phyloP scores from a whole-genome alignment of 37 sponge, comb jelly and placozoan genomes.

The Aplysina aerophoba region DNA sequence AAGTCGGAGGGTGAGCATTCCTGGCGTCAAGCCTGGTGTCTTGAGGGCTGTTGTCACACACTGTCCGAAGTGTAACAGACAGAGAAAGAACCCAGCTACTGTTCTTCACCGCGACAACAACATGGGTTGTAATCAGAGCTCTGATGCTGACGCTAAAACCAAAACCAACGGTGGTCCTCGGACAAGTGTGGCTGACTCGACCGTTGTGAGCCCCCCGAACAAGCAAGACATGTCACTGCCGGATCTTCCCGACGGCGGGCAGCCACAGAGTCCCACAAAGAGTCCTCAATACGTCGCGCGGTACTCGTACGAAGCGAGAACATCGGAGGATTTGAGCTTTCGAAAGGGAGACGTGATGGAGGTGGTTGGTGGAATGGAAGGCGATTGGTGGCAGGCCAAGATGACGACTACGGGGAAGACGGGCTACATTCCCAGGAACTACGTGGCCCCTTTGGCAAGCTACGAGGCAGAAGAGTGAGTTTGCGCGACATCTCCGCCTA shows the following conservation, averaged over 20 bases:
- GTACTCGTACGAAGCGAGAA: conserved; percentile 80
- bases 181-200: background rate
- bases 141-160: background rate
- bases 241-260: conserved; percentile 34
- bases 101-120: no score
- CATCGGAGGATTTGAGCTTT: conserved; percentile 85
- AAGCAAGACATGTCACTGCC: conserved; percentile 17
- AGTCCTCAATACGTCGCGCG: conserved; percentile 59
- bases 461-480: conserved; percentile 97
- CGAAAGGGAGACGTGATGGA: conserved; percentile 84
- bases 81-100: no score
- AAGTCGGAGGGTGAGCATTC: no score
- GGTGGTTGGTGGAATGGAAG: conserved; percentile 67
- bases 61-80: no score
- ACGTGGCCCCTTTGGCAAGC: conserved; percentile 76
- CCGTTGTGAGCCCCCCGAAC: background rate
- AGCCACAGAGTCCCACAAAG: conserved; percentile 62
- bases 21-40: no score
- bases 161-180: background rate
- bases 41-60: no score
- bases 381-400: conserved; percentile 94
- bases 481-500: no score
- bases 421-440: conserved; percentile 93
- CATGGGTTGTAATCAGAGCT: conserved; percentile 8
- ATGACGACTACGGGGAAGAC: conserved; percentile 60